Base-by-base conservation (phyloP, 2,113 vertebrate genomes). In the Corythaixoides concolor region DNA sequence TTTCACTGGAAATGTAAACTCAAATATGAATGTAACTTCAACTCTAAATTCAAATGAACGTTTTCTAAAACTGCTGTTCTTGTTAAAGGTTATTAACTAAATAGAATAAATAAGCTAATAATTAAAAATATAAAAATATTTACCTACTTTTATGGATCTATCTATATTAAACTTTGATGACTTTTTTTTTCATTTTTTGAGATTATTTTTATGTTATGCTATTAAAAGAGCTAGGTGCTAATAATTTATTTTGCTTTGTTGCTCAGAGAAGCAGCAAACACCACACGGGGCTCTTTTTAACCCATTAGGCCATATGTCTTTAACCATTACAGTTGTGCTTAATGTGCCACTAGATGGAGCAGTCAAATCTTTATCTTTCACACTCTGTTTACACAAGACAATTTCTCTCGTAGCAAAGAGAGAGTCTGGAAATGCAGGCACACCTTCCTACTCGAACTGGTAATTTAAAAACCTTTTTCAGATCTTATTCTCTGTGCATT, bases 301-400 rank as follows among this genome's bases (percentile, higher is more conserved):
- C 28, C 21, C 10, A 1, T 73, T 39, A 69, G 14, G 24, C 11
- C 16, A 24, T 24, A 3, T 24, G 17, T 49, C 73, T 50, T 90
- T 75, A 21, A 16, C 5, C 6, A 30, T 85, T 81, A 41, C 67
- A 69, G n/a, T 12, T 59, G n/a, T 60, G 39, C 39, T 88, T 86
- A 80, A 68, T 17, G 15, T 72, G 56, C 94, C 76, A 5, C 90
- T 97, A 96, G 97, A 58, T 96, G 95, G 96, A 86, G 85, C 77
- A 90, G 66, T 83, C 45, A 85, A 94, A 75, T 84, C 15, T 73
- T 89, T 35, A 50, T 45, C 32, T 41, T 1, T 64, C 21, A 33
- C 26, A 8, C 18, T 66, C 15, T 35, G 12, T 59, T 81, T 26
- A 12, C 37, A 35, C 33, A 80, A 60, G 52, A 58, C 19, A 70